Percentiles rank a stretch among this genome's conserved stretches.
Conservation (phyloP, 2,113 vertebrate genomes). For the Rhinichthys klamathensis region DNA sequence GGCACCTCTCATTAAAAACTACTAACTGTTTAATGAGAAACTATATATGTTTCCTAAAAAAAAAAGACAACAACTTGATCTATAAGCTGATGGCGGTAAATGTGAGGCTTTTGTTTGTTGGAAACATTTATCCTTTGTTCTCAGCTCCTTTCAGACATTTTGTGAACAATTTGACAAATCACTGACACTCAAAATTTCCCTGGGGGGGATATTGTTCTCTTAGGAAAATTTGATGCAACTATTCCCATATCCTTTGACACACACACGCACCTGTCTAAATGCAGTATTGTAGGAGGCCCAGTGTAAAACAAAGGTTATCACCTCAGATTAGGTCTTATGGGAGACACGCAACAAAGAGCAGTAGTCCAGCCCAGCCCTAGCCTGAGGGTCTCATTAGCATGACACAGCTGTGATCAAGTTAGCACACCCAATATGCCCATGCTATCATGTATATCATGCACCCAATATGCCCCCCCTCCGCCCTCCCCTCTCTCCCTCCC, state of each 20-base stretch:
- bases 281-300: conserved; percentile 26
- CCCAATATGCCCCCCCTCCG: too few species aligned
- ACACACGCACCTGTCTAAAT: conserved; percentile 23
- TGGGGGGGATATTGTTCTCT: conserved; percentile 49
- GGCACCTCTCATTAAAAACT: conserved; percentile 45
- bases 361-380: conserved; percentile 43
- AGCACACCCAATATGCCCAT: conserved; percentile 26
- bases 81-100: neutral
- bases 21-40: conserved; percentile 31
- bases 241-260: conserved; percentile 25
- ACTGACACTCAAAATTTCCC: conserved; percentile 53
- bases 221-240: conserved; percentile 51
- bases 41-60: neutral
- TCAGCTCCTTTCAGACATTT: neutral
- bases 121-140: conserved; percentile 21
- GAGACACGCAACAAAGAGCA: conserved; percentile 41
- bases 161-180: conserved; percentile 6
- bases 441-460: neutral
- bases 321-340: conserved; percentile 47
- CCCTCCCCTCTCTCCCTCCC: too few species aligned
- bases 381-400: conserved; percentile 53
- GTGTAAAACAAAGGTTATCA: conserved; percentile 52
- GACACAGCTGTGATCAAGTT: conserved; percentile 32
- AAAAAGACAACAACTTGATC: neutral
- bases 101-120: neutral